Evolutionary conservation across 2,797 vertebrate species (phyloP), one percentile per base, ranked within the genome.

Genomic region (Acanthiza pusilla): DNA sequence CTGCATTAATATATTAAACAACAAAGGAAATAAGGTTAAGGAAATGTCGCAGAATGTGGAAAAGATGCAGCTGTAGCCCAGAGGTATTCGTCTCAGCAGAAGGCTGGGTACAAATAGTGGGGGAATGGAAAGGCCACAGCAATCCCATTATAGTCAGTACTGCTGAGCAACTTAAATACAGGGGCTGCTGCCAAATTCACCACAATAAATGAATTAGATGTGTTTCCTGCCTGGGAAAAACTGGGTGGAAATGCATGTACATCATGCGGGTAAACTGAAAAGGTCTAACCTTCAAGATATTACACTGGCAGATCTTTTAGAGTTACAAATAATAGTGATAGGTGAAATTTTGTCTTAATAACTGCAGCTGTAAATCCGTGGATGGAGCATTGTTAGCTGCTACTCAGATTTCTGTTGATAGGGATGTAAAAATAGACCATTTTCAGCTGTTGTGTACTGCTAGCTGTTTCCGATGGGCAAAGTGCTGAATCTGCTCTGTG

Each of bases 341-440:
- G 95, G 95, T 95, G 75, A 87, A 87, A 78, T 91, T 94, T 92
- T 89, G 27, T 87, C 82, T 77, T 94, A 89, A 93, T 75, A 96
- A 91, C 82, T 70, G 91, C 92, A 96, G 93, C 88, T 97, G 93
- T 92, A 96, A 92, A 90, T 76, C 61, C 62, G 48, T 32, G 81
- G 86, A 73, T 94, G 71, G 65, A 85, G 73, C 78, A 75, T 50
- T 88, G 79, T 93, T 96, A 96, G 45, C 93, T 94, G 77, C 74
- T 88, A 87, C 70, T 96, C 93, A 93, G 82, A 91, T 45, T 94
- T 92, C 94, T 95, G 63, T 96, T 95, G 95, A 93, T 77, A 81
- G 61, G 58, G 40, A 83, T 83, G 27, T 91, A 96, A 96, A 97
- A 96, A 97, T 94, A 97, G 91, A 80, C 22, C 54, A 54, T 92